Percentiles rank a stretch among this genome's conserved stretches.
Conservation (phyloP, 2,797 vertebrate genomes). For the Dendrocincla fuliginosa region DNA sequence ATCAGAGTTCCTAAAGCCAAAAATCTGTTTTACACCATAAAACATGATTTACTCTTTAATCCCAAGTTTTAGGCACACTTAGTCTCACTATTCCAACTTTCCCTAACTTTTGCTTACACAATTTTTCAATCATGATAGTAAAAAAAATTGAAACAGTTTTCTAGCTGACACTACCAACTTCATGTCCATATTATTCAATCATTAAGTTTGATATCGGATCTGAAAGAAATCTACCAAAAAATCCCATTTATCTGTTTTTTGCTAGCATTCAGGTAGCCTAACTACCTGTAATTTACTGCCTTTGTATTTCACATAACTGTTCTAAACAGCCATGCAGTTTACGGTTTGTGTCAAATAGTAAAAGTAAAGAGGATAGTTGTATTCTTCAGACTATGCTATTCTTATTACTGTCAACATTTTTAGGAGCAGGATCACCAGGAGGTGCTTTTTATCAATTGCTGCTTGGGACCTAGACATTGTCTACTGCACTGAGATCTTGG, state of each 20-base stretch:
- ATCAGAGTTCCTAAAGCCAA: neutral
- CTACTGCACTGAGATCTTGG: neutral
- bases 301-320: neutral
- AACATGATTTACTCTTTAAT: neutral
- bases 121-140: neutral
- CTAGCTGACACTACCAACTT: neutral
- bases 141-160: neutral
- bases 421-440: neutral
- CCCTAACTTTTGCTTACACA: neutral
- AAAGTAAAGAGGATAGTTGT: neutral
- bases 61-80: neutral
- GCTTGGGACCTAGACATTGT: neutral
- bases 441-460: neutral
- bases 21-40: neutral
- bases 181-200: fast-evolving
- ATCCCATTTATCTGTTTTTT: neutral
- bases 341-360: neutral
- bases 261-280: neutral
- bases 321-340: neutral
- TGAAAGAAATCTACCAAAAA: neutral
- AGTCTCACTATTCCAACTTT: neutral
- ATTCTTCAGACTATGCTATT: neutral
- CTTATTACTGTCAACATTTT: neutral
- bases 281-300: neutral
- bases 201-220: neutral